Percentiles rank a stretch among this genome's conserved stretches.
Evolutionary conservation across 2,888 invertebrate species (phyloP).

Genomic region (Saturnia japonica): DNA sequence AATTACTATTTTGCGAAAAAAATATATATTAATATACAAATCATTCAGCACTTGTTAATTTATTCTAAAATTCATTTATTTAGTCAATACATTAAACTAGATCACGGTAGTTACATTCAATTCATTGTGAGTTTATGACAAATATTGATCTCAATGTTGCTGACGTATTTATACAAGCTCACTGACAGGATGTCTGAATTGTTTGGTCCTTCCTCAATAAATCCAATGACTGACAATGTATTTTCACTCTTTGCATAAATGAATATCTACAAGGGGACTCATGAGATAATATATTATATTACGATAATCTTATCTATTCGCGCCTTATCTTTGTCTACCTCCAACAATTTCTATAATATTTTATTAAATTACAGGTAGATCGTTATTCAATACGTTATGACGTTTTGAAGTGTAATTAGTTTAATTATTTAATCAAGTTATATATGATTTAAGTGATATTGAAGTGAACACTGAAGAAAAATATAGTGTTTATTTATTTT

Average conservation of each 20-base stretch:
- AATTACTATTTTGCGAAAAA: too few species aligned
- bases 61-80: background rate
- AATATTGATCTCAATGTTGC: background rate
- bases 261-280: background rate
- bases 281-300: background rate
- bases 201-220: conserved; percentile 51
- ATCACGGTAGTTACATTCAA: background rate
- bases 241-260: background rate
- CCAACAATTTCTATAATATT: background rate
- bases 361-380: conserved; percentile 1
- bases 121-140: background rate
- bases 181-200: conserved; percentile 57
- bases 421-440: background rate
- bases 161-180: conserved; percentile 34
- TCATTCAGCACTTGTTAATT: too few species aligned
- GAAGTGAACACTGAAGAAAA: background rate
- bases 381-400: conserved; percentile 1
- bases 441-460: background rate
- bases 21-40: too few species aligned
- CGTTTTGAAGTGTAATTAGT: background rate
- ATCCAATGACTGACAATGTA: conserved; percentile 23
- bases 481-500: background rate
- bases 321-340: background rate
- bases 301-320: background rate
- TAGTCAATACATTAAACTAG: background rate